Conservation (phyloP, 1,140 invertebrate genomes). For the Drosophila melanica region DNA sequence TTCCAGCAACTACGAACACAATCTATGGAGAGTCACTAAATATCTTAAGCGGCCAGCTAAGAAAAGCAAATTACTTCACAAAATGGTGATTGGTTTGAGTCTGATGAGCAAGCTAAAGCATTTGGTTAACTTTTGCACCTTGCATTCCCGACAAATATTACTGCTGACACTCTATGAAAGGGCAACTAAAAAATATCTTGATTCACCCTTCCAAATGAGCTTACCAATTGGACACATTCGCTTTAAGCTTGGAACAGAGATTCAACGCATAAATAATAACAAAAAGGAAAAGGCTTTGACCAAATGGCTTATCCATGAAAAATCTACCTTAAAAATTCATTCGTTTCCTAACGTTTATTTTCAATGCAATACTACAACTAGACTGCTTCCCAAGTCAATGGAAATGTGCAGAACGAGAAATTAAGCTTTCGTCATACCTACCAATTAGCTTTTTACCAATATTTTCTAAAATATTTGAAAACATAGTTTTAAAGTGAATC, state of each 20-base stretch:
- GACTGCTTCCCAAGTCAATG: slow-evolving; percentile 21
- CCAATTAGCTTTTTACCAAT: slow-evolving; percentile 47
- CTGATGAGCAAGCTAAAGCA: slow-evolving; percentile 21
- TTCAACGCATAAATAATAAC: no score
- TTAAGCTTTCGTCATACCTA: not conserved
- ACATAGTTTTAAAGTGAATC: slow-evolving; percentile 17
- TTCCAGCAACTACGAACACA: slow-evolving; percentile 28
- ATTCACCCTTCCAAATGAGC: slow-evolving; percentile 30
- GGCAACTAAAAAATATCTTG: slow-evolving; percentile 24
- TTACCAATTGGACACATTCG: slow-evolving; percentile 27
- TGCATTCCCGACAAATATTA: slow-evolving; percentile 21
- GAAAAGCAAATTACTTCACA: slow-evolving; percentile 7
- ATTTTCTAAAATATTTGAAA: slow-evolving; percentile 61
- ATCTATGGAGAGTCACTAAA: slow-evolving; percentile 27
- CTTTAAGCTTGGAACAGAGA: slow-evolving; percentile 25
- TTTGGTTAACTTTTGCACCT: slow-evolving; percentile 33
- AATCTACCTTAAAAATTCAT: slow-evolving; percentile 20
- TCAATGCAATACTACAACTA: slow-evolving; percentile 28
- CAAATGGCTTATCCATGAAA: not conserved
- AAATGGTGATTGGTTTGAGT: slow-evolving; percentile 18
- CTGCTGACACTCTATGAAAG: slow-evolving; percentile 5
- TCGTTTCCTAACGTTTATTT: slow-evolving; percentile 13
- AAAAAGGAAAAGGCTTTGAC: no score
- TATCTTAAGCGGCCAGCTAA: slow-evolving; percentile 4
- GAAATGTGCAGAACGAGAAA: slow-evolving; percentile 4